These are phyloP conservation scores for Pipistrellus pipistrellus DNA, from an alignment of 2,797 vertebrate species.

Conservation along the genomic window DNA sequence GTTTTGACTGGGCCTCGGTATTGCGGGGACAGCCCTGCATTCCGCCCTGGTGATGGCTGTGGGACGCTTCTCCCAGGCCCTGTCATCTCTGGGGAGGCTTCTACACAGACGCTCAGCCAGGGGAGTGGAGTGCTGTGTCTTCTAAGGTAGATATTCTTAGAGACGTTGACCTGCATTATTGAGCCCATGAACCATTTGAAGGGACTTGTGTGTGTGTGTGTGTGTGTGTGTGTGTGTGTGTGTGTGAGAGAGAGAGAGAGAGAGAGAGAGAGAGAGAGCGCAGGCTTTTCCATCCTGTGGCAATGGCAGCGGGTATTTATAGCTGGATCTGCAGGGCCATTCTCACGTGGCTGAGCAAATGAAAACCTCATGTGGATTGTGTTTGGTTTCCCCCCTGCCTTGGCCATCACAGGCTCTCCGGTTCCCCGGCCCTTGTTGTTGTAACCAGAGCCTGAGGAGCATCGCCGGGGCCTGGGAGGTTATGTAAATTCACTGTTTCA, in stretches of 20 bases:
- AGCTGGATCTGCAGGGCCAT: conserved; percentile 85
- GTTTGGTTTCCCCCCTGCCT: conserved; percentile 87
- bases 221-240: background rate
- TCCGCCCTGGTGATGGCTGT: background rate
- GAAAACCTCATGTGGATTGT: conserved; percentile 88
- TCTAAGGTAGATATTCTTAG: conserved; percentile 43
- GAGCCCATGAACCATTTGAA: background rate
- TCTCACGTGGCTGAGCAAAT: conserved; percentile 89
- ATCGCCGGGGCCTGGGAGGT: conserved; percentile 85
- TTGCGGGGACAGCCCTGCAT: background rate
- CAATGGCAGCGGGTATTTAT: conserved; percentile 89
- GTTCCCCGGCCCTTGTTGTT: conserved; percentile 87
- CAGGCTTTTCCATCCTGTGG: conserved; percentile 81
- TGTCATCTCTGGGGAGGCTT: background rate
- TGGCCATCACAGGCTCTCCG: conserved; percentile 72
- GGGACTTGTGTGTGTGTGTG: background rate
- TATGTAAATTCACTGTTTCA: conserved; percentile 87
- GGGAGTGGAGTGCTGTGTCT: background rate
- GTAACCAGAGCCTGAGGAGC: conserved; percentile 87
- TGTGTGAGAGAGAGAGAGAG: background rate
- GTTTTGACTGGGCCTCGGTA: background rate
- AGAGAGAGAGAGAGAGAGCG: background rate
- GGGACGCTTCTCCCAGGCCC: background rate
- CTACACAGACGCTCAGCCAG: background rate
- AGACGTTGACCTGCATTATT: conserved; percentile 6